A percentile compares a stretch with the other conserved stretches of the same genome.
These are phyloP conservation scores for Sinohyriopsis cumingii DNA, from an alignment of 2,888 invertebrate species.

Conservation along the genomic window DNA sequence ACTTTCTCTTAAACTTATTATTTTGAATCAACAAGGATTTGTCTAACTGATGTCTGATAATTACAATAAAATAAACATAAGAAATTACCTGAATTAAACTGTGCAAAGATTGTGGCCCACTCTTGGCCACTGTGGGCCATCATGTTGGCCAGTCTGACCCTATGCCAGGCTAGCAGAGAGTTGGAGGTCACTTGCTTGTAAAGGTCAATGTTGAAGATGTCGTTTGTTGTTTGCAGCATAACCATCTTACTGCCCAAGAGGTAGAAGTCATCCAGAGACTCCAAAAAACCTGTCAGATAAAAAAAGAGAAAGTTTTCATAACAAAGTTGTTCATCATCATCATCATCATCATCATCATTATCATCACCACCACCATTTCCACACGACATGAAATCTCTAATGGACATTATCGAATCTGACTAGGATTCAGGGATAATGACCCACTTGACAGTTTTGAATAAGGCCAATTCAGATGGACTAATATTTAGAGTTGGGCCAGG, in stretches of 20 bases:
- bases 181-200: slow-evolving; percentile 57
- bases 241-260: slow-evolving; percentile 61
- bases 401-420: too few species aligned
- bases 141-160: slow-evolving; percentile 68
- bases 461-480: too few species aligned
- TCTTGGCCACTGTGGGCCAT: slow-evolving; percentile 65
- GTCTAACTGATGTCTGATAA: too few species aligned
- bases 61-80: too few species aligned
- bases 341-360: too few species aligned
- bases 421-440: too few species aligned
- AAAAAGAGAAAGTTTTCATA: not conserved
- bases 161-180: slow-evolving; percentile 67
- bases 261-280: slow-evolving; percentile 70
- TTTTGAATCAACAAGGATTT: too few species aligned
- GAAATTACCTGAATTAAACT: slow-evolving; percentile 65
- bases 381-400: too few species aligned
- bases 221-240: slow-evolving; percentile 69
- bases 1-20: too few species aligned
- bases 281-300: slow-evolving; percentile 60
- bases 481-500: too few species aligned
- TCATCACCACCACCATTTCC: too few species aligned
- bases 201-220: slow-evolving; percentile 61
- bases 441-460: too few species aligned
- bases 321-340: not conserved
- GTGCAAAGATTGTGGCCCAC: slow-evolving; percentile 59